Conservation (phyloP, 2,888 invertebrate species). For the Drosophila gaucha region DNA sequence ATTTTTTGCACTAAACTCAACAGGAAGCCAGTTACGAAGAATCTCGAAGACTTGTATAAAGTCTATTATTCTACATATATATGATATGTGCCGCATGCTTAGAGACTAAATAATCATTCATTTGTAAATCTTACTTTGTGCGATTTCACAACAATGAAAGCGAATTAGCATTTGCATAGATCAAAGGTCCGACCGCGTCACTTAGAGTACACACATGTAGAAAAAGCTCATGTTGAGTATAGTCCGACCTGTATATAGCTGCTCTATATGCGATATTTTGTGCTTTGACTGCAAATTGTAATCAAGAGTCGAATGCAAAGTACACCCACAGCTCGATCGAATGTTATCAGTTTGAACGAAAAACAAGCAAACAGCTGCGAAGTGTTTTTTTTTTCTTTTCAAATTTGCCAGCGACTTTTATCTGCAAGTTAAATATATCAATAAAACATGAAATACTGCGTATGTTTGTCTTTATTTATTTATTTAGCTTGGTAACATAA, state of each 20-base stretch:
- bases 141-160: slow-evolving; percentile 4
- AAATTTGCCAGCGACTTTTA: slow-evolving; percentile 16
- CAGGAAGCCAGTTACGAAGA: too few relatives aligned
- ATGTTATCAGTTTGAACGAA: slow-evolving; percentile 23
- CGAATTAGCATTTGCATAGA: not conserved
- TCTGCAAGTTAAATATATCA: slow-evolving; percentile 19
- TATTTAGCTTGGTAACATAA: slow-evolving; percentile 63
- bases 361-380: slow-evolving; percentile 9
- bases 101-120: not conserved
- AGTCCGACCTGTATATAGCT: not conserved
- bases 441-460: slow-evolving; percentile 11
- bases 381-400: too few relatives aligned
- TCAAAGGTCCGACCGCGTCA: slow-evolving; percentile 3
- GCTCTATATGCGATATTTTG: slow-evolving; percentile 3
- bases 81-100: too few relatives aligned
- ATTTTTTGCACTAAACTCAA: too few relatives aligned
- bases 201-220: not conserved
- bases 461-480: slow-evolving; percentile 49
- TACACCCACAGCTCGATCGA: slow-evolving; percentile 7
- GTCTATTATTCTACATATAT: too few relatives aligned
- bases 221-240: not conserved
- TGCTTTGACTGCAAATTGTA: slow-evolving; percentile 22
- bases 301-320: slow-evolving; percentile 32
- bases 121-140: not conserved
- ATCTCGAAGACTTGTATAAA: too few relatives aligned